Evolutionary conservation across 2,888 invertebrate genomes (phyloP).

Genomic region (Cephus pygmeus): DNA sequence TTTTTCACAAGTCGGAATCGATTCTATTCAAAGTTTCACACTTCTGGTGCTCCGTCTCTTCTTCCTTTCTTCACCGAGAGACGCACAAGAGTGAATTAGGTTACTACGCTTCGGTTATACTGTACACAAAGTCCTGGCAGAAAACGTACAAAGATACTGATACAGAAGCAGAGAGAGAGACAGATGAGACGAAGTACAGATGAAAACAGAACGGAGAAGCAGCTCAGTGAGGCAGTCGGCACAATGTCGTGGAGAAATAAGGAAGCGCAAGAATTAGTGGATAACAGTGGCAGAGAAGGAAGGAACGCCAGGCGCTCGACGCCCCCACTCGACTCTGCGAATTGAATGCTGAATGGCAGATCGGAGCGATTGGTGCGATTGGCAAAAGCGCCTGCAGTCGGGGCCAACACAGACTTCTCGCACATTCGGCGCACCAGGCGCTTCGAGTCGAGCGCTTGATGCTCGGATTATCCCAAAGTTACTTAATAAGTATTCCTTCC

Average conservation of each 20-base stretch:
- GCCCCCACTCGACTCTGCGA: too few relatives aligned
- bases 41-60: neutral
- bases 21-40: neutral
- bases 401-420: too few relatives aligned
- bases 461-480: neutral
- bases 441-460: neutral
- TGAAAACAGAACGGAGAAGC: neutral
- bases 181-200: neutral
- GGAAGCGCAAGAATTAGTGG: neutral
- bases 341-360: neutral
- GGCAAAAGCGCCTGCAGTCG: too few relatives aligned
- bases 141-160: neutral
- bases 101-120: too few relatives aligned
- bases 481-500: too few relatives aligned
- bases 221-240: neutral
- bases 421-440: neutral
- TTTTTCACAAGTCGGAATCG: neutral
- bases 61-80: neutral
- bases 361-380: too few relatives aligned
- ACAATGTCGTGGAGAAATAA: neutral
- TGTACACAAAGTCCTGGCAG: neutral
- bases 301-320: neutral
- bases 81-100: neutral
- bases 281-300: neutral
- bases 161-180: too few relatives aligned